Percentiles rank a stretch among this genome's conserved stretches.
Conservation (phyloP, 2,113 vertebrate genomes). For the Rhabdornis inornatus region DNA sequence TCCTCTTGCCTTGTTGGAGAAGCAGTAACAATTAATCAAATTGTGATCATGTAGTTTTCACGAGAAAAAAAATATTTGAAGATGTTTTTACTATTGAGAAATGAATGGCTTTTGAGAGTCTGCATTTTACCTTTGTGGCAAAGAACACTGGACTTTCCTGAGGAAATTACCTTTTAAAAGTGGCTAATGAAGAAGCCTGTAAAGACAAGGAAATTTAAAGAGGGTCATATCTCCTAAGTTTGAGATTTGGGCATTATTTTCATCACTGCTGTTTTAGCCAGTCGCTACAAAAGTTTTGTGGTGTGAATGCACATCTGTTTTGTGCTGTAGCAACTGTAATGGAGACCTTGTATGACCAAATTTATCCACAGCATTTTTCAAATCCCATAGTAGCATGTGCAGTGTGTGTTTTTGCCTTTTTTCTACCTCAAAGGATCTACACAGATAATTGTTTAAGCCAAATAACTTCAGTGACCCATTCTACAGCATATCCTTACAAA, state of each 20-base stretch:
- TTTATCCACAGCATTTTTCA: neutral
- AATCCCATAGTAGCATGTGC: neutral
- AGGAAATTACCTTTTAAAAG: conserved; percentile 4
- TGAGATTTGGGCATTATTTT: neutral
- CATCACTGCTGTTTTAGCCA: neutral
- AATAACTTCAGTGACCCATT: neutral
- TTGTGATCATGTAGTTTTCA: neutral
- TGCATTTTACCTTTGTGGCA: conserved; percentile 13
- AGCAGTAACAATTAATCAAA: neutral
- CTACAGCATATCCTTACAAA: neutral
- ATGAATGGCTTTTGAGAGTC: neutral
- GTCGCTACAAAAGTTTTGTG: neutral
- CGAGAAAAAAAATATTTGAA: neutral
- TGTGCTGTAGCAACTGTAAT: neutral
- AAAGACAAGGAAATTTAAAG: neutral
- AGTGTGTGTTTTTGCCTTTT: neutral
- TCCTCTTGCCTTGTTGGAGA: neutral
- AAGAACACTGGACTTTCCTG: neutral
- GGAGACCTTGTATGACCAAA: neutral
- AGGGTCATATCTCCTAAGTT: neutral
- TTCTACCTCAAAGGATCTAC: neutral
- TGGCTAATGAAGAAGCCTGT: neutral
- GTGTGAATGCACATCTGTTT: neutral
- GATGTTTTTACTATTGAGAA: neutral
- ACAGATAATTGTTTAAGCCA: neutral